Base-by-base conservation (phyloP, 2,888 invertebrate species). In the Carabus problematicus region DNA sequence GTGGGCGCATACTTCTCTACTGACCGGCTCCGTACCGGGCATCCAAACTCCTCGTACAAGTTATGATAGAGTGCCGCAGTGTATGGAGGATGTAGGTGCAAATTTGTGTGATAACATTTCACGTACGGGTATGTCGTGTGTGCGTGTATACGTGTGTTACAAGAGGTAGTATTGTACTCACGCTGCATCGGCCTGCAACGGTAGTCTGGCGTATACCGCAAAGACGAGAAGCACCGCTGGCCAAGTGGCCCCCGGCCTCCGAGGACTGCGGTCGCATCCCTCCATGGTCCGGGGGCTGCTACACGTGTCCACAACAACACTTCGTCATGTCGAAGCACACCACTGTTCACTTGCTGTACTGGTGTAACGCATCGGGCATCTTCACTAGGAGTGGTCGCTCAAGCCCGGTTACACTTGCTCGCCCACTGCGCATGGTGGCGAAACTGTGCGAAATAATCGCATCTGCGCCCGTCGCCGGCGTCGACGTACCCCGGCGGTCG, bases 161-260 rank as follows among this genome's bases (percentile, higher is more conserved):
- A 14, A 12, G 12, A 16, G 49, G 14, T 11, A 18, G 3, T n/a
- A 47, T 72, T 72, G 74, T 84, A 88, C 88, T 88, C 79, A 88
- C 88, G 86, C 87, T 80, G 87, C 87, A 70, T 81, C 78, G 73
- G 80, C 82, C 77, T 18, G 47, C 56, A 54, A 42, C 19, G 60
- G 61, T 14, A 56, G 18, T 39, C 56, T 54, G 54, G 68, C 60
- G 52, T 55, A 45, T 18, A 62, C 55, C 41, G 54, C 60, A 56
- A 56, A 56, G 60, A 68, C 43, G 52, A 68, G 60, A 19, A 68
- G 59, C 49, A 41, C 80, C 85, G 85, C 79, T 86, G 84, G 74
- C 83, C 84, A 78, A 85, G 84, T 76, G 86, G 86, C 76, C 86
- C 78, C 75, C 81, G 83, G 76, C 80, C 79, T 75, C 79, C 78